phyloP scores from a whole-genome alignment of 2,113 vertebrate species.

The Pyrgilauda ruficollis region DNA sequence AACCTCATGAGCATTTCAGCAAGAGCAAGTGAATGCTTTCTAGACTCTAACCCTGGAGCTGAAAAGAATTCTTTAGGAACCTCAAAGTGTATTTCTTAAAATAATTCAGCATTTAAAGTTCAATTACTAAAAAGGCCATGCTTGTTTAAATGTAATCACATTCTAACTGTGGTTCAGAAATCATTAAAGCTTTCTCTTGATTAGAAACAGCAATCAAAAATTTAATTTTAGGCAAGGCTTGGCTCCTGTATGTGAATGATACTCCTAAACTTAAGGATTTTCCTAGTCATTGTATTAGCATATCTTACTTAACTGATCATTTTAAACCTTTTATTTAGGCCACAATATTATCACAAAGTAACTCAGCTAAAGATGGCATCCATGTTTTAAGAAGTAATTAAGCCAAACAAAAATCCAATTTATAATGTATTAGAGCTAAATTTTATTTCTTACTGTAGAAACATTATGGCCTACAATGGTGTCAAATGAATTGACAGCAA shows the following conservation, averaged over 20 bases:
- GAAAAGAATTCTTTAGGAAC: background rate
- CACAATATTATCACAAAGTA: background rate
- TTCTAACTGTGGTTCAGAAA: background rate
- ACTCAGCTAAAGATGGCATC: background rate
- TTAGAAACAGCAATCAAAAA: background rate
- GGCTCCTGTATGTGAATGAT: background rate
- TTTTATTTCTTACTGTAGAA: background rate
- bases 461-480: background rate
- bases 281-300: background rate
- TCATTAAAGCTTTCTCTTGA: background rate
- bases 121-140: background rate
- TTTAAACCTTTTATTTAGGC: background rate
- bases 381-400: background rate
- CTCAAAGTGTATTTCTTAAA: background rate
- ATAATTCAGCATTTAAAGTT: background rate
- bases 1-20: background rate
- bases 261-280: background rate
- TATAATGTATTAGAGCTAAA: background rate
- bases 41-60: background rate
- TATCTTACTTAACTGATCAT: background rate
- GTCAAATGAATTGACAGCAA: background rate
- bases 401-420: background rate
- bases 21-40: background rate
- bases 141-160: background rate
- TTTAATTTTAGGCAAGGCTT: background rate